A percentile compares a stretch with the other conserved stretches of the same genome.
These are phyloP conservation scores for Periparus ater DNA, from an alignment of 2,797 vertebrate genomes.

Conservation along the genomic window DNA sequence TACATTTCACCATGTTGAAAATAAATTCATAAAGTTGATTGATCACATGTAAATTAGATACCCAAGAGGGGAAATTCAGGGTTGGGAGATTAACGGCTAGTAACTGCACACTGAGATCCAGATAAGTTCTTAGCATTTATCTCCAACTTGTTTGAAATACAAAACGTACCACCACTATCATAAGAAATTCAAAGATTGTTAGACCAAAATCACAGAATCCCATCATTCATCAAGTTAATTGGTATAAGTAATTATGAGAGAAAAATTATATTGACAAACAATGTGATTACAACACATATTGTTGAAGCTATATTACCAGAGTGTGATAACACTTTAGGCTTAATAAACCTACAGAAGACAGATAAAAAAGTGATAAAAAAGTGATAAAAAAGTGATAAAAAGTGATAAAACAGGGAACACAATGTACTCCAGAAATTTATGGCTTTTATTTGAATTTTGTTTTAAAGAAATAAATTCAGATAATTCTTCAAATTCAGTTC, in stretches of 20 bases:
- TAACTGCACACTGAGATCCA: not conserved
- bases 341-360: not conserved
- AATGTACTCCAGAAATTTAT: not conserved
- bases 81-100: not conserved
- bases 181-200: not conserved
- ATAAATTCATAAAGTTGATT: not conserved
- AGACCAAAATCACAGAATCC: not conserved
- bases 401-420: fast-evolving
- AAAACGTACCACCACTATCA: not conserved
- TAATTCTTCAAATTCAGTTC: not conserved
- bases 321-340: not conserved
- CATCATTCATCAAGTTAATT: not conserved
- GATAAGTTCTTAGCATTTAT: not conserved
- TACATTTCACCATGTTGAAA: not conserved
- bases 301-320: not conserved
- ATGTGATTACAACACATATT: not conserved
- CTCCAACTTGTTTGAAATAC: not conserved
- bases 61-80: not conserved
- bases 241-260: not conserved
- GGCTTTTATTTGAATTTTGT: not conserved
- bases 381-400: no score
- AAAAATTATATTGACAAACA: not conserved
- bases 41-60: not conserved
- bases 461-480: not conserved
- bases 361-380: not conserved